These are phyloP conservation scores for Cirrhinus molitorella DNA, from an alignment of 2,797 vertebrate genomes.

Conservation along the genomic window DNA sequence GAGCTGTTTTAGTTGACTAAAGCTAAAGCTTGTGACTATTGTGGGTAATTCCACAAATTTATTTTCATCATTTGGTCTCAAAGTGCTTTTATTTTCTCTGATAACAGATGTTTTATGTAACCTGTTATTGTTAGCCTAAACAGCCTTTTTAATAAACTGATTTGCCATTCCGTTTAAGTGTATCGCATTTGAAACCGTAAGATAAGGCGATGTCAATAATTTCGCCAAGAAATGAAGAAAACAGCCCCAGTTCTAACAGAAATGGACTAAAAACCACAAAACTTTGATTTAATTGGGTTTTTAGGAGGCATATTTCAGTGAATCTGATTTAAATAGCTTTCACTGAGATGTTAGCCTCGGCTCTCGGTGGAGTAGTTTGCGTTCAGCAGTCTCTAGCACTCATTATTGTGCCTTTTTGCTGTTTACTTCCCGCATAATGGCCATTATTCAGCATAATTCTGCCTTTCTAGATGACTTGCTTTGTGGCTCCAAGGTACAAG, in stretches of 20 bases:
- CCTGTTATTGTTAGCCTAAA: background rate
- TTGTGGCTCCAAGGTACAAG: constrained; percentile 10
- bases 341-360: background rate
- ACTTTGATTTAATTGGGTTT: background rate
- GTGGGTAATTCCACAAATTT: background rate
- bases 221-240: background rate
- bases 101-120: constrained; percentile 16
- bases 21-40: background rate
- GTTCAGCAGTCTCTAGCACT: background rate
- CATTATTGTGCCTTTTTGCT: background rate
- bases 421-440: constrained; percentile 7
- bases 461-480: constrained; percentile 29
- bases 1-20: background rate
- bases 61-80: background rate
- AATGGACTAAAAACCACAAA: background rate
- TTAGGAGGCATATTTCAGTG: background rate
- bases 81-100: background rate
- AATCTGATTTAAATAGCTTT: background rate
- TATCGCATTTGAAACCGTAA: background rate
- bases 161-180: background rate
- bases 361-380: background rate
- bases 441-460: constrained; percentile 26
- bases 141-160: background rate
- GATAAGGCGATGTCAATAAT: background rate
- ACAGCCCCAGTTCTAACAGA: background rate